Conservation (phyloP, 2,113 vertebrate species). For the Phocoena phocoena region DNA sequence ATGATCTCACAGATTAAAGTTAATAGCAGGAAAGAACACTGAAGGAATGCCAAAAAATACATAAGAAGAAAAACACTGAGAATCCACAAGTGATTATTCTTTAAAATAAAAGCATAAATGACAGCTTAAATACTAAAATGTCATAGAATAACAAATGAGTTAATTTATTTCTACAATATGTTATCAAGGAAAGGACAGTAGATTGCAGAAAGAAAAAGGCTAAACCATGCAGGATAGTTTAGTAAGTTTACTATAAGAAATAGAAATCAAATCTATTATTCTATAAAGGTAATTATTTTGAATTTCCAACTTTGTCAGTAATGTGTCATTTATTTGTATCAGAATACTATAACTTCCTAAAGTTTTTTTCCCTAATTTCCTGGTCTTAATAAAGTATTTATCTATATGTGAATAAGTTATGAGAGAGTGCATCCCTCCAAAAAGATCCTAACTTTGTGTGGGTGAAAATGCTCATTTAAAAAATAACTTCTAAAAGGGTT, state of each 20-base stretch:
- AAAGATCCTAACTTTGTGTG: neutral
- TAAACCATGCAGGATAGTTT: neutral
- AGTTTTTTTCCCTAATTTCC: neutral
- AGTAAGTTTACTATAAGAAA: neutral
- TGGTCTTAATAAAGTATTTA: neutral
- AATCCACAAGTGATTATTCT: neutral
- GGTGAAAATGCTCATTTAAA: neutral
- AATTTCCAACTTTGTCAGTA: neutral
- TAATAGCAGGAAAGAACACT: neutral
- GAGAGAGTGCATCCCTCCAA: neutral
- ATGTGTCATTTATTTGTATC: neutral
- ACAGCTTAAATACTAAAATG: neutral
- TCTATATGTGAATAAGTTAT: neutral
- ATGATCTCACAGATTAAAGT: neutral
- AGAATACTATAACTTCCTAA: neutral
- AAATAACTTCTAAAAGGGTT: neutral
- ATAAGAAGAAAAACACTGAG: neutral
- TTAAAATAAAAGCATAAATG: neutral
- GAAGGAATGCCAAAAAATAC: neutral
- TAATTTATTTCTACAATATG: slow-evolving; percentile 14
- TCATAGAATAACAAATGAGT: slow-evolving; percentile 12
- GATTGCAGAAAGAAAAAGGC: neutral
- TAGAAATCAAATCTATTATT: neutral
- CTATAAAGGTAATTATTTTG: neutral
- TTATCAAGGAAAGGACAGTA: neutral